These are phyloP conservation scores for Sesamia inferens DNA, from an alignment of 2,888 invertebrate genomes.

Conservation along the genomic window DNA sequence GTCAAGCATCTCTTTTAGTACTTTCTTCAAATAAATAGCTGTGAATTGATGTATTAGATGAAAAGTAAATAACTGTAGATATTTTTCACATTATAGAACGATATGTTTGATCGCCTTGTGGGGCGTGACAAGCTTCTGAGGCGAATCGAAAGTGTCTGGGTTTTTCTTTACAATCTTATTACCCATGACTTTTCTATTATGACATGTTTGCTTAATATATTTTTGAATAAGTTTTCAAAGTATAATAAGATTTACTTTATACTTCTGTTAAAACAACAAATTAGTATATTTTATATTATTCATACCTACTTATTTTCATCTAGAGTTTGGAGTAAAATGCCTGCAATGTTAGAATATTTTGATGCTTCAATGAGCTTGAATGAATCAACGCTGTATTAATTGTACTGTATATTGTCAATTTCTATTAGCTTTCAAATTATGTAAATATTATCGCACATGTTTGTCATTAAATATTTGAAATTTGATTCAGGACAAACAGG, in stretches of 20 bases:
- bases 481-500: too few species aligned
- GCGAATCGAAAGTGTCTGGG: constrained; percentile 52
- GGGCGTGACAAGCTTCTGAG: constrained; percentile 27
- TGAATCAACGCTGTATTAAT: too few species aligned
- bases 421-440: not conserved
- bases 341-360: not conserved
- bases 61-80: constrained; percentile 54
- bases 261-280: constrained; percentile 28
- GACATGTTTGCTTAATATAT: constrained; percentile 48
- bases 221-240: constrained; percentile 36
- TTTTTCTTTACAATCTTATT: constrained; percentile 29
- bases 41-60: constrained; percentile 56
- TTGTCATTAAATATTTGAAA: not conserved
- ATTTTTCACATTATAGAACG: constrained; percentile 30
- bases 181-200: constrained; percentile 42
- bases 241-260: constrained; percentile 38
- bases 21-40: constrained; percentile 68
- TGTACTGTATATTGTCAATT: not conserved
- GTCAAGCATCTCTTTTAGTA: constrained; percentile 70
- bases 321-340: not conserved
- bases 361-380: not conserved
- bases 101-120: constrained; percentile 33
- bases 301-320: constrained; percentile 12
- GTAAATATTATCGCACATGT: not conserved
- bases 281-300: constrained; percentile 21